Evolutionary conservation across 2,888 invertebrate species (phyloP).

Genomic region (Branchellion lobata): DNA sequence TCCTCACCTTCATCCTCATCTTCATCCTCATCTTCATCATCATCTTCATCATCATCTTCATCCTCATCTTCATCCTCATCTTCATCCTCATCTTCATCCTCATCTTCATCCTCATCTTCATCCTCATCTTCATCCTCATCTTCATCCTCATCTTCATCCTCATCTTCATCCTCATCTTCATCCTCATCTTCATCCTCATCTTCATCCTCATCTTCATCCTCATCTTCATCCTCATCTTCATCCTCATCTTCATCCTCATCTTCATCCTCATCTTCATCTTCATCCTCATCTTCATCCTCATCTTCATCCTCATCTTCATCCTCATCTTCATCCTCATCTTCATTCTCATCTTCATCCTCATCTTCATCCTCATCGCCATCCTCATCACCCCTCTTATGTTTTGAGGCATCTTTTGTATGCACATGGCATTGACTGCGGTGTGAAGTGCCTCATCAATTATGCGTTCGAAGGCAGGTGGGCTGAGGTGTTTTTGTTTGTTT

Average conservation of each 20-base stretch:
- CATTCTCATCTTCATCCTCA: conserved; percentile 38
- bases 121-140: conserved; percentile 27
- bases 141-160: conserved; percentile 34
- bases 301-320: conserved; percentile 15
- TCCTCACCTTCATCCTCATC: conserved; percentile 13
- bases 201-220: conserved; percentile 16
- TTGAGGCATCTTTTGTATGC: too few relatives aligned
- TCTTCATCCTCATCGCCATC: conserved; percentile 8
- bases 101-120: conserved; percentile 10
- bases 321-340: conserved; percentile 23
- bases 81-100: conserved; percentile 25
- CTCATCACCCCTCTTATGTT: neutral
- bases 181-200: conserved; percentile 12
- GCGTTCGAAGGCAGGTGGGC: too few relatives aligned
- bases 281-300: conserved; percentile 26
- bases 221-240: conserved; percentile 1
- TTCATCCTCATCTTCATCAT: conserved; percentile 10
- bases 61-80: conserved; percentile 26
- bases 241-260: conserved; percentile 26
- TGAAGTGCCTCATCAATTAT: too few relatives aligned
- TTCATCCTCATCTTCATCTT: conserved; percentile 20
- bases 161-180: conserved; percentile 24
- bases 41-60: conserved; percentile 21
- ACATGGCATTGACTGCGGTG: too few relatives aligned
- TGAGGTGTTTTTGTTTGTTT: too few relatives aligned